phyloP scores from a whole-genome alignment of 2,113 vertebrate genomes.

The Lagopus leucura region DNA sequence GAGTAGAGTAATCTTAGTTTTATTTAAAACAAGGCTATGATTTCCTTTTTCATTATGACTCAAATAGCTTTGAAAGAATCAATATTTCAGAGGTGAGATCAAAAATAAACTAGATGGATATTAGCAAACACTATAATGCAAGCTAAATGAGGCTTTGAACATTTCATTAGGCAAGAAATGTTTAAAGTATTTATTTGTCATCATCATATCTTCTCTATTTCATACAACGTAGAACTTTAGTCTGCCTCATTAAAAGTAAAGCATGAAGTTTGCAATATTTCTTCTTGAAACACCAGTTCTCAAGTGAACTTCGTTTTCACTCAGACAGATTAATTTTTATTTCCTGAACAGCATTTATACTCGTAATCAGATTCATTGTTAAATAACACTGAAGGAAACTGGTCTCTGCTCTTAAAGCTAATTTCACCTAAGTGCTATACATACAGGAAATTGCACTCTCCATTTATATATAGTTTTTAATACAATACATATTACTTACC shows the following conservation, averaged over 20 bases:
- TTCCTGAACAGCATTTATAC: not conserved
- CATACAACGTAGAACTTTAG: not conserved
- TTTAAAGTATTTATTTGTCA: not conserved
- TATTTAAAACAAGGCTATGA: not conserved
- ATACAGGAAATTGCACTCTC: not conserved
- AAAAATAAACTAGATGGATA: slow-evolving; percentile 16
- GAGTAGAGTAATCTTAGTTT: slow-evolving; percentile 2
- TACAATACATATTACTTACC: slow-evolving; percentile 82
- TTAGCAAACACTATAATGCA: slow-evolving; percentile 29
- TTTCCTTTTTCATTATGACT: slow-evolving; percentile 27
- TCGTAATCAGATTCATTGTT: not conserved
- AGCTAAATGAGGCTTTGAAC: slow-evolving; percentile 26
- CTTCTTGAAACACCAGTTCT: not conserved
- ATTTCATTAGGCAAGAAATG: slow-evolving; percentile 42
- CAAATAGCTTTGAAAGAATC: slow-evolving; percentile 33
- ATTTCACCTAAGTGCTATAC: not conserved
- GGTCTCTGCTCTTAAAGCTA: not conserved
- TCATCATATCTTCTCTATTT: not conserved
- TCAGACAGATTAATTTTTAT: not conserved
- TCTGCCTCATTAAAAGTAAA: not conserved
- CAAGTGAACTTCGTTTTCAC: slow-evolving; percentile 5
- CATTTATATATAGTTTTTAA: not conserved
- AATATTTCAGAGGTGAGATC: slow-evolving; percentile 33
- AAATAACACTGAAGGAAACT: not conserved
- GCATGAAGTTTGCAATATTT: not conserved